These are phyloP conservation scores for Botia kubotai DNA, from an alignment of 2,797 vertebrate genomes.

Conservation along the genomic window DNA sequence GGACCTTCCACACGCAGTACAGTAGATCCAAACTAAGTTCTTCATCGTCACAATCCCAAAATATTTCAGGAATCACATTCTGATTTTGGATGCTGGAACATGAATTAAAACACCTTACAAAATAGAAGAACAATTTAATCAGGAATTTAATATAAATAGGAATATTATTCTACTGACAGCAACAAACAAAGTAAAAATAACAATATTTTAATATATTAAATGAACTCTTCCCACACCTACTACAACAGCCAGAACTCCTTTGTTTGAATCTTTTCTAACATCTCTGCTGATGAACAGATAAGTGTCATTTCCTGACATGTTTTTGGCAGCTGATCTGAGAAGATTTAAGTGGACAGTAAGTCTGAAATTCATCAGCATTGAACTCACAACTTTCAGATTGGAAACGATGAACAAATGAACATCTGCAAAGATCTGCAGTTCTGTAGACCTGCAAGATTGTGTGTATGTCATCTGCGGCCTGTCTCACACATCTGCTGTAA, in stretches of 20 bases:
- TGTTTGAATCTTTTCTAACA: slow-evolving; percentile 27
- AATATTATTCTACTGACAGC: slow-evolving; percentile 69
- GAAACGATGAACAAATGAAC: too few relatives aligned
- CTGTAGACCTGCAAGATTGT: too few relatives aligned
- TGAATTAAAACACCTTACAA: slow-evolving; percentile 1
- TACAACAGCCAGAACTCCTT: slow-evolving; percentile 57
- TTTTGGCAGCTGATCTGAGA: slow-evolving; percentile 51
- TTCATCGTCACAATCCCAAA: neutral
- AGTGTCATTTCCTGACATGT: slow-evolving; percentile 20
- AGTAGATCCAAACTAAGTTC: neutral
- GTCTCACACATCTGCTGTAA: too few relatives aligned
- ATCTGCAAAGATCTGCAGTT: too few relatives aligned
- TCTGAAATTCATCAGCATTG: neutral
- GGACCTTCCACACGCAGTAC: neutral
- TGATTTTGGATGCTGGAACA: neutral
- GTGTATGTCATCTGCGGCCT: too few relatives aligned
- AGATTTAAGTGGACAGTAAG: neutral
- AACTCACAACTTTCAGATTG: too few relatives aligned
- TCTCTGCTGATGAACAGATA: slow-evolving; percentile 39
- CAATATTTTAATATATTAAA: slow-evolving; percentile 76
- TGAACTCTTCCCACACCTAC: slow-evolving; percentile 59
- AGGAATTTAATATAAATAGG: slow-evolving; percentile 61
- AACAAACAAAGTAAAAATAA: slow-evolving; percentile 64
- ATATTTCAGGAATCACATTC: too few relatives aligned
- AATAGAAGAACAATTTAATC: slow-evolving; percentile 51